Conservation (phyloP, 2,113 vertebrate genomes). For the Amazona guildingii region DNA sequence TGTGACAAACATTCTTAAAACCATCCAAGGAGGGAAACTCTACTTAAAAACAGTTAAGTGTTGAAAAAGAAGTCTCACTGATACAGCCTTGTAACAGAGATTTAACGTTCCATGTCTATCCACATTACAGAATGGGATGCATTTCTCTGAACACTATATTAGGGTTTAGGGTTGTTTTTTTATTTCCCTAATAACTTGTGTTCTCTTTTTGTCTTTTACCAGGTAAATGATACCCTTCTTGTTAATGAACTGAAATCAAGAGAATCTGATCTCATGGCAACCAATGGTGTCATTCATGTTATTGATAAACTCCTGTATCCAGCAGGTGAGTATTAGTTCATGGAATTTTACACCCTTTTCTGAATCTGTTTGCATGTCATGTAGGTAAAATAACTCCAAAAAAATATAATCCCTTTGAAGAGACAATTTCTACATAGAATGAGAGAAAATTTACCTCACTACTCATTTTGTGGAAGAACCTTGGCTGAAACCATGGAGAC, state of each 20-base stretch:
- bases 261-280: constrained; percentile 89
- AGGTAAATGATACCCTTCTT: constrained; percentile 85
- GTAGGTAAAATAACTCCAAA: neutral
- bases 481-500: neutral
- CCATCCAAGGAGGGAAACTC: constrained; percentile 89
- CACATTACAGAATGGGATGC: neutral
- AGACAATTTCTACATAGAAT: neutral
- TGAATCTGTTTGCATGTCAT: neutral
- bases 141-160: neutral
- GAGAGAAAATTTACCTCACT: neutral
- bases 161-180: neutral
- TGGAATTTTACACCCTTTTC: neutral
- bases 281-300: constrained; percentile 92
- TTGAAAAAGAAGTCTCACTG: neutral
- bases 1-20: constrained; percentile 93
- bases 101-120: neutral
- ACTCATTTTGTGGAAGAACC: neutral
- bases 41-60: constrained; percentile 86
- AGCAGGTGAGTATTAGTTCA: constrained; percentile 74
- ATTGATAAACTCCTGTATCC: constrained; percentile 90
- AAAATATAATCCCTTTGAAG: neutral
- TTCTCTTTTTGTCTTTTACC: neutral
- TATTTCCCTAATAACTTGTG: neutral
- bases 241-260: constrained; percentile 86
- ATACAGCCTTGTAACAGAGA: neutral